Percentiles rank a stretch among this genome's conserved stretches.
Conservation (phyloP, 1,140 invertebrate genomes). For the Helicorthomorpha holstii region DNA sequence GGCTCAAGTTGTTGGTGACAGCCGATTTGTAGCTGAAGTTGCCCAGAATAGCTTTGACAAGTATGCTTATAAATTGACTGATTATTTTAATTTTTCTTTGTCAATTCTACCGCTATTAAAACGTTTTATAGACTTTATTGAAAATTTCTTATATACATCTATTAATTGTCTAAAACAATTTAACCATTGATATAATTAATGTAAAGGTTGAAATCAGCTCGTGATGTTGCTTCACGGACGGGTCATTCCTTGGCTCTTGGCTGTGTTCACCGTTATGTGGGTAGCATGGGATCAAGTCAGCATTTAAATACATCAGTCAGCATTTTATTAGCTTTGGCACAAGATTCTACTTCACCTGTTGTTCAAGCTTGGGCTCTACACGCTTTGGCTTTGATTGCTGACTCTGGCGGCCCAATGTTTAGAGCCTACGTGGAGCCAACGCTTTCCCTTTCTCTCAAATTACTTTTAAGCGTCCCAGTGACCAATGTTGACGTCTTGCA, state of each 20-base stretch:
- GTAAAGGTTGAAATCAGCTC: slow-evolving; percentile 51
- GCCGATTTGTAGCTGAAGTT: slow-evolving; percentile 73
- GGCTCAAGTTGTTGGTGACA: slow-evolving; percentile 68
- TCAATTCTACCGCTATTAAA: too few species aligned
- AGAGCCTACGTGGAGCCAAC: slow-evolving; percentile 89
- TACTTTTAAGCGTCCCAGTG: slow-evolving; percentile 73
- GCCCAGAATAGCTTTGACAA: slow-evolving; percentile 81
- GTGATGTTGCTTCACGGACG: slow-evolving; percentile 72
- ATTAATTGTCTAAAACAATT: background rate
- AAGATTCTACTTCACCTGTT: slow-evolving; percentile 73
- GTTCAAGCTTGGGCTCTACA: slow-evolving; percentile 95
- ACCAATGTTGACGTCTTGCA: slow-evolving; percentile 83
- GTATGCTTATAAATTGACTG: slow-evolving; percentile 12
- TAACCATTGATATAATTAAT: background rate
- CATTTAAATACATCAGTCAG: slow-evolving; percentile 85
- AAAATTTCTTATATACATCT: background rate
- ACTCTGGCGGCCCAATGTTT: slow-evolving; percentile 97
- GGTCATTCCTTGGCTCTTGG: slow-evolving; percentile 86
- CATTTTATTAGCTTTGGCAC: slow-evolving; percentile 80
- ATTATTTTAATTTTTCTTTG: too few species aligned
- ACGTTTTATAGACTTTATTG: too few species aligned
- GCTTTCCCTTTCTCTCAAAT: slow-evolving; percentile 67
- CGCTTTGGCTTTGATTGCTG: slow-evolving; percentile 84
- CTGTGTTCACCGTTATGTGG: slow-evolving; percentile 75
- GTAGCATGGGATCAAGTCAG: slow-evolving; percentile 74